Evolutionary conservation across 2,888 invertebrate genomes (phyloP).

Genomic region (Lasioglossum figueresi): DNA sequence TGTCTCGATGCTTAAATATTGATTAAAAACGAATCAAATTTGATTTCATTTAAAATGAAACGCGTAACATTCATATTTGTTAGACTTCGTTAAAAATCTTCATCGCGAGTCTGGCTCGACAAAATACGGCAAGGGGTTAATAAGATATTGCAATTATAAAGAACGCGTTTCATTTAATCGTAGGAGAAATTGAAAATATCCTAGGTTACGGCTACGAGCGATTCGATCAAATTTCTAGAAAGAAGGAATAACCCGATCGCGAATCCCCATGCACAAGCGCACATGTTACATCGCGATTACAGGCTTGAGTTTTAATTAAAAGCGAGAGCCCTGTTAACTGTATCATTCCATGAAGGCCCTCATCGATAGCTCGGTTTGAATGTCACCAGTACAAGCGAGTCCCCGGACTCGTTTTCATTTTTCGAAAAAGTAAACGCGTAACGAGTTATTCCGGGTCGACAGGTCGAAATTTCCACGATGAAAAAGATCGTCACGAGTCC

Average conservation of each 20-base stretch:
- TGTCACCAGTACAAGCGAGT: not conserved
- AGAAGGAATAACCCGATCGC: not conserved
- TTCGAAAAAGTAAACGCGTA: not conserved
- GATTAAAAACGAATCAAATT: too few species aligned
- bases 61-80: too few species aligned
- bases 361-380: not conserved
- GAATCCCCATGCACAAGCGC: not conserved
- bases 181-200: not conserved
- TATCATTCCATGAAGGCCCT: not conserved
- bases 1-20: too few species aligned
- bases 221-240: not conserved
- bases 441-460: constrained; percentile 12
- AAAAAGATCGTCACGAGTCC: constrained; percentile 1
- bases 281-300: not conserved
- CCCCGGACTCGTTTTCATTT: not conserved
- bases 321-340: not conserved
- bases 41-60: too few species aligned
- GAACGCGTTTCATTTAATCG: too few species aligned
- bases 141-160: too few species aligned
- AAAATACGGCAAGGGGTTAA: too few species aligned
- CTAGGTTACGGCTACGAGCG: not conserved
- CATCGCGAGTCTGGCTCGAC: too few species aligned
- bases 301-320: not conserved
- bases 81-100: too few species aligned
- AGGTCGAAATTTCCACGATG: constrained; percentile 33